Base-by-base conservation (phyloP, 2,113 vertebrate genomes). In the Salvelinus sp. region DNA sequence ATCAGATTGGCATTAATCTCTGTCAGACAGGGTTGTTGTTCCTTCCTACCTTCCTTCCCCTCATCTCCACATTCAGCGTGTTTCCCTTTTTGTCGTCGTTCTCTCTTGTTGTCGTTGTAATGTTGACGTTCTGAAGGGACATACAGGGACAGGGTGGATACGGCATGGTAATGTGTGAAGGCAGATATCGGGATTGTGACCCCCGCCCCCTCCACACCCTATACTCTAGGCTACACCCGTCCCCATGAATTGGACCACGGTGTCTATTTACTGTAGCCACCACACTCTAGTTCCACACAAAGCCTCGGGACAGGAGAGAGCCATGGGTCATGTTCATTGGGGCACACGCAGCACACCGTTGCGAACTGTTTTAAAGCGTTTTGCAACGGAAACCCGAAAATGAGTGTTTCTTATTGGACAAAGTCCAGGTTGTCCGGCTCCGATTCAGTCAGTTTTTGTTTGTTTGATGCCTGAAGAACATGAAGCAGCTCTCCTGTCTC, bases 31-130 rank as follows among this genome's bases (percentile, higher is more conserved):
- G 76, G 79, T 81, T 79, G 27, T 68, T 81, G 74, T 75, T 70
- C 77, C 79, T 68, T 38, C 18, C 54, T 22, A 27, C 44, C 18
- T 27, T 80, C 76, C 79, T 80, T 67, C 82, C 82, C 80, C 79
- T 70, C 69, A 38, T 82, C 76, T 77, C 84, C 83, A 69, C 68
- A 83, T 83, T 88, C 73, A 86, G 82, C 83, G 84, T 88, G 83
- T 90, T 89, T 71, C 85, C 5, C 30, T 78, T 90, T 91, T 82
- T 88, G 88, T 88, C 88, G 89, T 91, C 20, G 64, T 68, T 75
- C 73, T 68, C 27, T 58, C 82, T 89, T 83, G 84, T 83, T 83
- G 88, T 89, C 87, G 80, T 88, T 87, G 91, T 92, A 80, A 84
- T 88, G 82, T 91, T 90, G 78, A 86, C 87, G 73, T 83, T 87